phyloP scores from a whole-genome alignment of 2,888 invertebrate genomes.

The Agrotis clavis region DNA sequence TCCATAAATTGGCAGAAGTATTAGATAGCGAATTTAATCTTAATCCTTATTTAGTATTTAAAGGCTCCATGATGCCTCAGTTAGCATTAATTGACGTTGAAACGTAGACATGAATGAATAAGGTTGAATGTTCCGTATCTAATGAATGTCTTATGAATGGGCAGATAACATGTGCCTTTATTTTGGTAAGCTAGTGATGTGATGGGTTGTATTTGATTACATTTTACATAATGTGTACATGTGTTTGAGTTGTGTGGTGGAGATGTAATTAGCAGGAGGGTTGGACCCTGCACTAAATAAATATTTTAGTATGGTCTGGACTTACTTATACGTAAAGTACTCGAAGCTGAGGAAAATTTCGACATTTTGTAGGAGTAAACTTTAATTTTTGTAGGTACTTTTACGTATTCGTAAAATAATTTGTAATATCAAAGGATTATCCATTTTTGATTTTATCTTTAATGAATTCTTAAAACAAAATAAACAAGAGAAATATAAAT shows the following conservation, averaged over 20 bases:
- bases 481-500: too few relatives aligned
- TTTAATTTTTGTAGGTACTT: too few relatives aligned
- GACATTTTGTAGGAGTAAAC: too few relatives aligned
- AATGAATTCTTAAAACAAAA: too few relatives aligned
- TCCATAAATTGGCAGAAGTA: constrained; percentile 17
- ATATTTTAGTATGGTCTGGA: constrained; percentile 8
- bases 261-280: constrained; percentile 22
- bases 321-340: too few relatives aligned
- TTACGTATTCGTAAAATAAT: too few relatives aligned
- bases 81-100: constrained; percentile 61
- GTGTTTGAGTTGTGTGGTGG: constrained; percentile 16
- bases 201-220: constrained; percentile 45
- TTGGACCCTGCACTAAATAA: constrained; percentile 14
- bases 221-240: constrained; percentile 25
- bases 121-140: constrained; percentile 1
- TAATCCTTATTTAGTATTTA: constrained; percentile 66
- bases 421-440: too few relatives aligned
- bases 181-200: constrained; percentile 11
- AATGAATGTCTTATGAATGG: constrained; percentile 57
- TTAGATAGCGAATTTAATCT: constrained; percentile 45
- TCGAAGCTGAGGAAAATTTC: too few relatives aligned
- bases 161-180: constrained; percentile 42
- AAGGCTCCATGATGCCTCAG: constrained; percentile 57
- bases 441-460: too few relatives aligned
- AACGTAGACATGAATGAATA: constrained; percentile 30